Base-by-base conservation (phyloP, 1,140 invertebrate genomes). In the Cotesia chilonis region DNA sequence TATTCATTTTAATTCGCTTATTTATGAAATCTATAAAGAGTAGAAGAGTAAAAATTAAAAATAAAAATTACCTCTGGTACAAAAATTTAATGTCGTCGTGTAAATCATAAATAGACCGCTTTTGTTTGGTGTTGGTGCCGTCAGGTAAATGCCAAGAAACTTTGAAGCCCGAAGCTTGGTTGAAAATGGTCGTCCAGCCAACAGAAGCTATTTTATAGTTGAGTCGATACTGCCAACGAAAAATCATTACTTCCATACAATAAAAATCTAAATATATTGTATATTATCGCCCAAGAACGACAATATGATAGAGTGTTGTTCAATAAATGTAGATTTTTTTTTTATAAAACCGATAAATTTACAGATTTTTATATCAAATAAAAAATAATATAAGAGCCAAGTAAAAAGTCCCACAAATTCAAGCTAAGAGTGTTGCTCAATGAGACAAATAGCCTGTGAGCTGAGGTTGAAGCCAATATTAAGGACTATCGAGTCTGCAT, bases 141-240 rank as follows among this genome's bases (percentile, higher is more conserved):
- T 77, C 78, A 6, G 85, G 84, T 65, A 87, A 78, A 59, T 83
- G 76, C 84, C 84, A 87, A 1, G 76, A 77, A 14, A 82, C 74
- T 78, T 87, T 86, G 72, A 87, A 87, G 2, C 86, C 86, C 35
- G 82, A 71, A 10, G 84, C 85, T 4, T 85, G 81, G 0, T 84
- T 81, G 63, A 87, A 84, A 60, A 86, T 82, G 0, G 71, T 76
- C 4, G 80, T 80, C 35, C 82, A 79, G 0, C 80, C 74, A 0
- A 86, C 41, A 3, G 74, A 35, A 63, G 76, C 80, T 71, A 83
- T 74, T 77, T 87, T 87, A 81, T 83, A 87, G 72, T 87, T 87
- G 55, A 87, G 72, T 55, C 85, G 75, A 60, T 81, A 81, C 85
- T 87, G 81, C 38, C 80, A 79, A 59, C 71, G 61, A 64, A 61